phyloP scores from a whole-genome alignment of 2,888 invertebrate genomes.

The Oxyscelio sp. region DNA sequence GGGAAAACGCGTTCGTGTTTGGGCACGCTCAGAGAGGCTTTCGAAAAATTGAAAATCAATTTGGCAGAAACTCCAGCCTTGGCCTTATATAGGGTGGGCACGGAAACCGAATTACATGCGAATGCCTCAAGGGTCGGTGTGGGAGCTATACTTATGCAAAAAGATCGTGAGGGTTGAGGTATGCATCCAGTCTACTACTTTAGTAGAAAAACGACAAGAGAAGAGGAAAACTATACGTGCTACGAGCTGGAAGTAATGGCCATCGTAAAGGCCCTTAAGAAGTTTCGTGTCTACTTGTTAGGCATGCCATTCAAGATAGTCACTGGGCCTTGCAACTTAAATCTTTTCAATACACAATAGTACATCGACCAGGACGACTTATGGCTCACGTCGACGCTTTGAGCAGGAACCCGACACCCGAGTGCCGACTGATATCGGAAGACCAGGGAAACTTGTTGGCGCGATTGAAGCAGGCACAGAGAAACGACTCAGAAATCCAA shows the following conservation, averaged over 20 bases:
- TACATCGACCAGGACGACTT: background rate
- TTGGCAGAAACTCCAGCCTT: no score
- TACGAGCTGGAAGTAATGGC: slow-evolving; percentile 59
- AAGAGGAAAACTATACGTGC: slow-evolving; percentile 37
- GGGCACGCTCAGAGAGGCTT: no score
- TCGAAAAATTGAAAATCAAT: no score
- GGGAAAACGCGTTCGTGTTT: no score
- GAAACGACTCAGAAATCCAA: background rate
- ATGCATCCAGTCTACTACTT: slow-evolving; percentile 53
- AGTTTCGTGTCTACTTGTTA: background rate
- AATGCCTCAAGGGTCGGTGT: slow-evolving; percentile 22
- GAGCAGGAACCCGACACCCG: background rate
- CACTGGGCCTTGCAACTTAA: background rate
- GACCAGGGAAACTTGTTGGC: background rate
- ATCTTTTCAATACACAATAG: background rate
- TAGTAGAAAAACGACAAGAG: background rate
- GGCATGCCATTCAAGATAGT: slow-evolving; percentile 44
- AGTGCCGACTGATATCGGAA: background rate
- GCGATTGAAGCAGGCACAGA: background rate
- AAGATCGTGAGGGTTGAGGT: slow-evolving; percentile 12
- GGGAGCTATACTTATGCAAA: slow-evolving; percentile 54
- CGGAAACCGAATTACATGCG: background rate
- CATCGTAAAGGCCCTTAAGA: slow-evolving; percentile 21
- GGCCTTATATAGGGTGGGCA: background rate
- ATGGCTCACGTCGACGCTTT: background rate